A percentile compares a stretch with the other conserved stretches of the same genome.
phyloP scores from a whole-genome alignment of 2,797 vertebrate genomes.

The Paratrypauchen microcephalus region DNA sequence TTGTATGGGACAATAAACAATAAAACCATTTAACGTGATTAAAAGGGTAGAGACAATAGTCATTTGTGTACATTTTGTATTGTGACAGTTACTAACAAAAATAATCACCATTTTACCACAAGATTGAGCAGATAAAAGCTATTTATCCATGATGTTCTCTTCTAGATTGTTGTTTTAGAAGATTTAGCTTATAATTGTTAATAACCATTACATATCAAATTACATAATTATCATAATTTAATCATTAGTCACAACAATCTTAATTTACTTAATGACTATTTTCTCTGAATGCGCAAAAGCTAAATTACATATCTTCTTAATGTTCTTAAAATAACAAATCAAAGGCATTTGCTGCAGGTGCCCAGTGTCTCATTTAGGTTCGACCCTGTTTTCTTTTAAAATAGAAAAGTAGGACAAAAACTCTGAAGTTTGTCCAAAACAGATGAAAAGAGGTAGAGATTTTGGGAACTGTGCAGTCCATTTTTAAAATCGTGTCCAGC shows the following conservation, averaged over 20 bases:
- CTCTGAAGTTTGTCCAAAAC: slow-evolving; percentile 11
- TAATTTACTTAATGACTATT: background rate
- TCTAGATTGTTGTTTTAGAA: too few relatives aligned
- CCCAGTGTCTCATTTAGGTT: slow-evolving; percentile 8
- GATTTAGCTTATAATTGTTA: too few relatives aligned
- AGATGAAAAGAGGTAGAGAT: slow-evolving; percentile 39
- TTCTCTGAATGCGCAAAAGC: background rate
- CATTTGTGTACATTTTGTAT: too few relatives aligned
- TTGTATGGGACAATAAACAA: too few relatives aligned
- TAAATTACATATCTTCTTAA: background rate
- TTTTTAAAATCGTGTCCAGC: slow-evolving; percentile 60
- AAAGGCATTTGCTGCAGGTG: background rate
- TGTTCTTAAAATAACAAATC: background rate
- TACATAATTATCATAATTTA: too few relatives aligned
- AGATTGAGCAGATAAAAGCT: too few relatives aligned
- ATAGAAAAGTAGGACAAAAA: slow-evolving; percentile 45
- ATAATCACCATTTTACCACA: too few relatives aligned
- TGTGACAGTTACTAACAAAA: too few relatives aligned
- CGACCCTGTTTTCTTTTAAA: slow-evolving; percentile 39
- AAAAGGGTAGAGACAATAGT: too few relatives aligned
- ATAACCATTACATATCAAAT: too few relatives aligned
- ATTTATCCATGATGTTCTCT: too few relatives aligned
- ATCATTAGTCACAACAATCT: background rate
- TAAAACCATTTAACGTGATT: too few relatives aligned
- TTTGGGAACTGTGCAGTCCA: slow-evolving; percentile 52